Evolutionary conservation across 2,797 vertebrate genomes (phyloP).

Genomic region (Streptopelia turtur): DNA sequence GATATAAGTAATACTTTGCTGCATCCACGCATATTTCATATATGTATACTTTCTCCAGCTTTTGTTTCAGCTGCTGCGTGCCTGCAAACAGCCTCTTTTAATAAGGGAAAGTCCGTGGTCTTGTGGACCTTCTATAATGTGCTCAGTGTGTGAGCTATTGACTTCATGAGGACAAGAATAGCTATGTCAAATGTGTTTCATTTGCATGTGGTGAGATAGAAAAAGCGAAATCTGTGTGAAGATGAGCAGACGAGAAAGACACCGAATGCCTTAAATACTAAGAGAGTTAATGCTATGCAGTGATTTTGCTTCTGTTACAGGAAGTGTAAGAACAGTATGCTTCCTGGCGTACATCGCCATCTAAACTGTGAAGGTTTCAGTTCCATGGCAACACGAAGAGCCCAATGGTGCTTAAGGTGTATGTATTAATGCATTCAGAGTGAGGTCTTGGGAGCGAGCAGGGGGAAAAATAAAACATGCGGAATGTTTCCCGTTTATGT

Average conservation of each 20-base stretch:
- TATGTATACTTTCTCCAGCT: background rate
- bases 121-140: background rate
- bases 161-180: constrained; percentile 19
- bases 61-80: background rate
- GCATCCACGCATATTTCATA: background rate
- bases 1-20: background rate
- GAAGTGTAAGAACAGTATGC: constrained; percentile 68
- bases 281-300: constrained; percentile 67
- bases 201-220: constrained; percentile 42
- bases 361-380: constrained; percentile 66
- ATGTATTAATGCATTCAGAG: constrained; percentile 68
- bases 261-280: constrained; percentile 52
- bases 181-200: constrained; percentile 8
- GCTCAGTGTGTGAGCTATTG: constrained; percentile 5
- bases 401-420: constrained; percentile 64
- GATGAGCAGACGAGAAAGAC: constrained; percentile 42
- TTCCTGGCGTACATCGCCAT: constrained; percentile 54
- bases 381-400: constrained; percentile 78
- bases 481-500: background rate
- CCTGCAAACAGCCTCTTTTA: constrained; percentile 10
- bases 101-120: constrained; percentile 18
- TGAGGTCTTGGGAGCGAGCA: constrained; percentile 10
- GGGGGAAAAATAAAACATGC: constrained; percentile 17
- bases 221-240: constrained; percentile 50
- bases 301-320: constrained; percentile 69